These are phyloP conservation scores for Lagodon rhomboides DNA, from an alignment of 2,797 vertebrate genomes.

Conservation along the genomic window DNA sequence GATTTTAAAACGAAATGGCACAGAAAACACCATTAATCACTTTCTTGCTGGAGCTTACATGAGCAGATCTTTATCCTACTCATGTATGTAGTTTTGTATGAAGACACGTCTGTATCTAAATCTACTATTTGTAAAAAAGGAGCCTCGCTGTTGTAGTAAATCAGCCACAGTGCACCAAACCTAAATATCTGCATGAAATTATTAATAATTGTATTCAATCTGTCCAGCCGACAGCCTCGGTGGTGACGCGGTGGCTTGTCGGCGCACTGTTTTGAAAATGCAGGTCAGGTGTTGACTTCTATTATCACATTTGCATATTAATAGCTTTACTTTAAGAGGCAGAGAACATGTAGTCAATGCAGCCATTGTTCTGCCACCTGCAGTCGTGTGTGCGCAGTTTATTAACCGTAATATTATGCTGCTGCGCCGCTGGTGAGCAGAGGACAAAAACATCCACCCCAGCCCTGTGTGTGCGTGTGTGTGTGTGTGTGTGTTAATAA, in stretches of 20 bases:
- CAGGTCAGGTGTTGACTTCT: background rate
- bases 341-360: background rate
- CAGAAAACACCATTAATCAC: no score
- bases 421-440: background rate
- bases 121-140: no score
- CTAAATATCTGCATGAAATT: background rate
- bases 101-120: no score
- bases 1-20: background rate
- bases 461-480: background rate
- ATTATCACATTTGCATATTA: background rate
- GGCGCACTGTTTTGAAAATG: background rate
- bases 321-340: background rate
- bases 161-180: background rate
- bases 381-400: background rate
- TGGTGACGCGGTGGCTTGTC: background rate
- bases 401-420: background rate
- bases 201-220: background rate
- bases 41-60: no score
- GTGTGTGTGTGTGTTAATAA: background rate
- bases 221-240: background rate
- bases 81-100: no score
- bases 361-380: constrained; percentile 1
- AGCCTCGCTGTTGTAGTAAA: background rate
- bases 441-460: background rate
- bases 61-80: no score